Evolutionary conservation across 2,113 vertebrate species (phyloP).

Genomic region (Equus quagga): DNA sequence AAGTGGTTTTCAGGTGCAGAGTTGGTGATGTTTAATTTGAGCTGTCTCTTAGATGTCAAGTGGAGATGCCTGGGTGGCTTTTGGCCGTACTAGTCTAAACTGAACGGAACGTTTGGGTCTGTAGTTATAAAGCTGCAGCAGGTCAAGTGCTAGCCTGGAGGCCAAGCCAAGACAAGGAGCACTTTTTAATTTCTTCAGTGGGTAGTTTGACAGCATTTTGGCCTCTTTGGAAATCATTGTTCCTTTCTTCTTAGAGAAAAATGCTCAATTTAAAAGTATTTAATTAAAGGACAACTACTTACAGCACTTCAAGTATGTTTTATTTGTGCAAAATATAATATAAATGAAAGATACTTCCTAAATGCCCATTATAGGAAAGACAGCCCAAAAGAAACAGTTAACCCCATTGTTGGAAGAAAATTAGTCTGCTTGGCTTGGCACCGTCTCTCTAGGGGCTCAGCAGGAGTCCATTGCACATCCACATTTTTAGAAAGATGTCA

Average conservation of each 20-base stretch:
- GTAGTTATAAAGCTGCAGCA: not conserved
- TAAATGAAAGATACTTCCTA: not conserved
- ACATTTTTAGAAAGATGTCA: not conserved
- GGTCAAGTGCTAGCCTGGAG: not conserved
- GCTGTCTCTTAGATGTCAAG: not conserved
- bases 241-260: not conserved
- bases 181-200: not conserved
- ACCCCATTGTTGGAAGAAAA: not conserved
- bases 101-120: not conserved
- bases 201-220: not conserved
- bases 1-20: not conserved
- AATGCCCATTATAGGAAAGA: not conserved
- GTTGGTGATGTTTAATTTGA: not conserved
- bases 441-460: not conserved
- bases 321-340: not conserved
- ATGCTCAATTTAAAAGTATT: not conserved
- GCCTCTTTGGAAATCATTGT: not conserved
- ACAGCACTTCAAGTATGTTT: not conserved
- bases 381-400: not conserved
- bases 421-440: not conserved
- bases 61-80: not conserved
- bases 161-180: not conserved
- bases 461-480: accelerated
- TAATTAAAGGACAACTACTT: not conserved
- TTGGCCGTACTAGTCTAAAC: not conserved